These are phyloP conservation scores for Pagetopsis macropterus DNA, from an alignment of 2,797 vertebrate species.

Conservation along the genomic window DNA sequence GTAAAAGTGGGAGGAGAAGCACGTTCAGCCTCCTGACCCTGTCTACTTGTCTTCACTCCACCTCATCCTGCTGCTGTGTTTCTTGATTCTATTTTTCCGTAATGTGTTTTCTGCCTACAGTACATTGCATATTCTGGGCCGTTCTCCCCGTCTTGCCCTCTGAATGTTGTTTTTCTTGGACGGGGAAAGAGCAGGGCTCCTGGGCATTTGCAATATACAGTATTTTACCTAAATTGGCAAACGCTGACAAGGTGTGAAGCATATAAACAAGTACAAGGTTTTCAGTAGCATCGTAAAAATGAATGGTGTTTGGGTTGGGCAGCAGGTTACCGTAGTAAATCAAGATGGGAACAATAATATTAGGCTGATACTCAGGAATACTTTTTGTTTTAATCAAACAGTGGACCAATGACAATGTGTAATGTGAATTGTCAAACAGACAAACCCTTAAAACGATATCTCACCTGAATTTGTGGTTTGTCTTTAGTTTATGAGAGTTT, in stretches of 20 bases:
- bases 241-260: conserved; percentile 26
- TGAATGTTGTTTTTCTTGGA: conserved; percentile 47
- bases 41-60: conserved; percentile 30
- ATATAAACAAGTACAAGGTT: conserved; percentile 6
- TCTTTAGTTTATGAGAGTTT: neutral
- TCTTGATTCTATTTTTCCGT: neutral
- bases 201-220: conserved; percentile 18
- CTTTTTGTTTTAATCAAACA: neutral
- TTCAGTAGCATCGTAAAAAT: neutral
- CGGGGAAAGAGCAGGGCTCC: conserved; percentile 30
- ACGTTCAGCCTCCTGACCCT: conserved; percentile 41
- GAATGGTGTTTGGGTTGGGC: neutral
- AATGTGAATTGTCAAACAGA: neutral
- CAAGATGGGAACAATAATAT: neutral
- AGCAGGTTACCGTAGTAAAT: neutral
- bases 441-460: neutral
- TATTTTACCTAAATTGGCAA: conserved; percentile 33
- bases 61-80: conserved; percentile 22
- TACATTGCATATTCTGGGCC: conserved; percentile 49
- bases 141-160: conserved; percentile 26
- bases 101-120: conserved; percentile 44
- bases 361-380: neutral
- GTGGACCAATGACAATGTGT: neutral
- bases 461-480: neutral
- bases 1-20: conserved; percentile 47